Percentiles rank a stretch among this genome's conserved stretches.
Evolutionary conservation across 2,888 invertebrate species (phyloP).

Genomic region (Torymus aiolomorphi): DNA sequence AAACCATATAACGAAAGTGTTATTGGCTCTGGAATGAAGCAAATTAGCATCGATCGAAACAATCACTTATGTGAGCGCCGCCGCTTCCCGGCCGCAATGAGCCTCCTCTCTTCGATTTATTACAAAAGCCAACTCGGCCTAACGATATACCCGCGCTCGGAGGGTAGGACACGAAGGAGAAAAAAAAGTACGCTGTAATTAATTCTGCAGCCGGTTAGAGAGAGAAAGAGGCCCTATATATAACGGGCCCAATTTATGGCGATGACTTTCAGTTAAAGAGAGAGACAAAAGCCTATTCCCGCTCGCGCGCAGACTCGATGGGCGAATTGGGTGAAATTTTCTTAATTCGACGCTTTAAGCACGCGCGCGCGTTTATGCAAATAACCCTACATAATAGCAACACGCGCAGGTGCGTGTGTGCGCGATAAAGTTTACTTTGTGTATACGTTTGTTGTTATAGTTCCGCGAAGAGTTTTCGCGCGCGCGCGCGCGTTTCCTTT

Average conservation of each 20-base stretch:
- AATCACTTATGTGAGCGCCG: background rate
- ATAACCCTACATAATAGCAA: background rate
- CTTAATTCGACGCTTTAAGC: background rate
- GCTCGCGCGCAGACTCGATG: no score
- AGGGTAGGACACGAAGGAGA: no score
- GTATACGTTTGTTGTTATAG: no score
- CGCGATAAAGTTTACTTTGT: no score
- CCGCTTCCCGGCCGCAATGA: background rate
- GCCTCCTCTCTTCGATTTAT: background rate
- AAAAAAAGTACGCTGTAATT: no score
- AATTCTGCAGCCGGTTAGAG: no score
- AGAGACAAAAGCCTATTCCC: slow-evolving; percentile 32
- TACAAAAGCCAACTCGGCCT: background rate
- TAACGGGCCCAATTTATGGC: slow-evolving; percentile 24
- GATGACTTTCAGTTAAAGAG: slow-evolving; percentile 35
- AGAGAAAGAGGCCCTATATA: no score
- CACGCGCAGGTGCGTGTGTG: no score
- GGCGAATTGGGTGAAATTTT: slow-evolving; percentile 24
- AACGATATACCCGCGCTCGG: background rate
- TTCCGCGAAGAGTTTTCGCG: no score
- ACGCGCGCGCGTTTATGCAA: slow-evolving; percentile 15
- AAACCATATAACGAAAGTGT: no score
- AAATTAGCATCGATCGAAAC: slow-evolving; percentile 7
- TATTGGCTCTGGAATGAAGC: no score
- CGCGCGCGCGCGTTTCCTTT: background rate